Percentiles rank a stretch among this genome's conserved stretches.
These are phyloP conservation scores for Mesoligia furuncula DNA, from an alignment of 2,888 invertebrate species.

Conservation along the genomic window DNA sequence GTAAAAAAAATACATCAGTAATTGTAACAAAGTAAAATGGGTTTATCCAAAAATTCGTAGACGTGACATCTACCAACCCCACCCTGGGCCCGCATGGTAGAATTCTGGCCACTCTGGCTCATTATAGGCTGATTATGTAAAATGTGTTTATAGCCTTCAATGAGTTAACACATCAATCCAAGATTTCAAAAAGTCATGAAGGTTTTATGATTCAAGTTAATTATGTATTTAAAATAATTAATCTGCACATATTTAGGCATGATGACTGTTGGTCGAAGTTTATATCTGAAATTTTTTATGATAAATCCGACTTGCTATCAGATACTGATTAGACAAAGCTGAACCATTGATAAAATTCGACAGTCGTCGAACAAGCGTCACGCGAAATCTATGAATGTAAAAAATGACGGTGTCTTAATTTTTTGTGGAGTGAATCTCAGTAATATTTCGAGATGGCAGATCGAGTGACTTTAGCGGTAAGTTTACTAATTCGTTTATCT, in stretches of 20 bases:
- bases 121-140: neutral
- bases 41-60: neutral
- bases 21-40: neutral
- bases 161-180: neutral
- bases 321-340: conserved; percentile 80
- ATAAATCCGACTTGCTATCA: conserved; percentile 77
- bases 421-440: conserved; percentile 80
- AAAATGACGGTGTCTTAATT: conserved; percentile 64
- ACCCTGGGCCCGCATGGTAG: neutral
- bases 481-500: conserved; percentile 60
- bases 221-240: conserved; percentile 59
- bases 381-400: conserved; percentile 71
- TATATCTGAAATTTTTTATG: conserved; percentile 78
- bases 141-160: neutral
- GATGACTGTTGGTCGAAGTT: conserved; percentile 60
- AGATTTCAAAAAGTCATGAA: neutral
- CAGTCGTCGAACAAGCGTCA: conserved; percentile 76
- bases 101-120: neutral
- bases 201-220: conserved; percentile 40
- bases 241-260: conserved; percentile 58
- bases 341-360: conserved; percentile 78
- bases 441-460: conserved; percentile 79
- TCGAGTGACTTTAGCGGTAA: conserved; percentile 82
- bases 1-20: neutral
- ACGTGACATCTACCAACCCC: neutral